Percentiles rank a stretch among this genome's conserved stretches.
phyloP scores from a whole-genome alignment of 2,113 vertebrate genomes.

The Hydrolagus affinis region DNA sequence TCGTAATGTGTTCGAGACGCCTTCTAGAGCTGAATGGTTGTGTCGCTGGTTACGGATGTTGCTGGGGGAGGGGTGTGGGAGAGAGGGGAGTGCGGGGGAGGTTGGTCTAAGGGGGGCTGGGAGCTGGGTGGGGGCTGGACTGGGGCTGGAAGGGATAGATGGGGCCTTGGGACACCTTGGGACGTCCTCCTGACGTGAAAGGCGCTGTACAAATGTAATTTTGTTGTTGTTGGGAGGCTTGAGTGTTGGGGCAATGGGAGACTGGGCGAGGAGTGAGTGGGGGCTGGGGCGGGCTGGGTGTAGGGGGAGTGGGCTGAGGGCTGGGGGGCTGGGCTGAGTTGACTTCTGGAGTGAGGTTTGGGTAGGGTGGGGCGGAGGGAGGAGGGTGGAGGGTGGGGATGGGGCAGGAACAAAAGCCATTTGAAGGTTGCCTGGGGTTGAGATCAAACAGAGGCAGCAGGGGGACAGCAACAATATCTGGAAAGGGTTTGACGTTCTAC shows the following conservation, averaged over 20 bases:
- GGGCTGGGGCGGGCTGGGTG: slow-evolving; percentile 44
- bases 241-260: slow-evolving; percentile 38
- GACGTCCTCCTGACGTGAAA: too few species aligned
- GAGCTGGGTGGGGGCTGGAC: slow-evolving; percentile 46
- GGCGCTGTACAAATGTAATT: too few species aligned
- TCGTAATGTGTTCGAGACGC: not conserved
- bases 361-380: not conserved
- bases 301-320: slow-evolving; percentile 41
- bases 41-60: not conserved
- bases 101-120: slow-evolving; percentile 43
- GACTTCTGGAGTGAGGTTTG: slow-evolving; percentile 36
- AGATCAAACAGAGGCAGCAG: slow-evolving; percentile 45
- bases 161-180: too few species aligned
- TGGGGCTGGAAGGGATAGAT: slow-evolving; percentile 39
- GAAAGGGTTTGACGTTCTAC: not conserved
- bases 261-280: too few species aligned
- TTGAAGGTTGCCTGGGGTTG: slow-evolving; percentile 43
- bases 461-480: not conserved
- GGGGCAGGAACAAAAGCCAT: slow-evolving; percentile 36
- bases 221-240: slow-evolving; percentile 43
- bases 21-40: fast-evolving
- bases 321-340: slow-evolving; percentile 42
- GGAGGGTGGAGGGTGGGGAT: too few species aligned
- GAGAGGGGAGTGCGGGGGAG: too few species aligned
- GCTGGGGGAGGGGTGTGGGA: not conserved